Conservation (phyloP, 2,888 invertebrate species). For the Anarsia innoxiella region DNA sequence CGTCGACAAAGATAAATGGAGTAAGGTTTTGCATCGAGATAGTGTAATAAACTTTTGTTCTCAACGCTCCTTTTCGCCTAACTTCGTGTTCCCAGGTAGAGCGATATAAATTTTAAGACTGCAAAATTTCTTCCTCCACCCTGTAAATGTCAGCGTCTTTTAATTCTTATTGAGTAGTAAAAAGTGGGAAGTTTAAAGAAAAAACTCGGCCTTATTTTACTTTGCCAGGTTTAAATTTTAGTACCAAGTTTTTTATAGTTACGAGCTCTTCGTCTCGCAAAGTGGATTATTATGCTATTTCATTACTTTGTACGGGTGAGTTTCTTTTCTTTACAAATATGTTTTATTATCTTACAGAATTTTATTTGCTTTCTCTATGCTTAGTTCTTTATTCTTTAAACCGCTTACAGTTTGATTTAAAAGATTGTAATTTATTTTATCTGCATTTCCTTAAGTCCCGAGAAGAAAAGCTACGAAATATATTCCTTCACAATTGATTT, state of each 20-base stretch:
- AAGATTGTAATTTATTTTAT: too few relatives aligned
- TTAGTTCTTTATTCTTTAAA: too few relatives aligned
- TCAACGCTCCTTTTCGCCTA: slow-evolving; percentile 28
- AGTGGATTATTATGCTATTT: slow-evolving; percentile 2
- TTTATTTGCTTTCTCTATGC: too few relatives aligned
- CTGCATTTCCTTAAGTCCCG: too few relatives aligned
- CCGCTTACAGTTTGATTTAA: too few relatives aligned
- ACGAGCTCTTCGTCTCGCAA: not conserved
- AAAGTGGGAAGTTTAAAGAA: slow-evolving; percentile 16
- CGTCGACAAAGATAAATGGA: slow-evolving; percentile 52
- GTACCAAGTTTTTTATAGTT: slow-evolving; percentile 5
- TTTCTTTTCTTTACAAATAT: slow-evolving; percentile 1
- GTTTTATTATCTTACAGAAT: too few relatives aligned
- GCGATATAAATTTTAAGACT: slow-evolving; percentile 37
- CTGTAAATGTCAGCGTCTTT: slow-evolving; percentile 27
- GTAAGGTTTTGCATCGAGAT: slow-evolving; percentile 45
- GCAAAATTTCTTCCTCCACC: slow-evolving; percentile 21
- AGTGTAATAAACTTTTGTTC: slow-evolving; percentile 51
- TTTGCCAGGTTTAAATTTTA: slow-evolving; percentile 2
- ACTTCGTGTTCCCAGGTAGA: slow-evolving; percentile 32
- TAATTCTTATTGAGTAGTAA: slow-evolving; percentile 18
- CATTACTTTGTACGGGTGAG: not conserved
- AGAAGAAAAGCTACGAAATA: too few relatives aligned
- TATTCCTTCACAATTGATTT: too few relatives aligned
- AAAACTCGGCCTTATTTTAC: slow-evolving; percentile 3